phyloP scores from a whole-genome alignment of 1,140 invertebrate genomes.

The Drosophila ercepeae region DNA sequence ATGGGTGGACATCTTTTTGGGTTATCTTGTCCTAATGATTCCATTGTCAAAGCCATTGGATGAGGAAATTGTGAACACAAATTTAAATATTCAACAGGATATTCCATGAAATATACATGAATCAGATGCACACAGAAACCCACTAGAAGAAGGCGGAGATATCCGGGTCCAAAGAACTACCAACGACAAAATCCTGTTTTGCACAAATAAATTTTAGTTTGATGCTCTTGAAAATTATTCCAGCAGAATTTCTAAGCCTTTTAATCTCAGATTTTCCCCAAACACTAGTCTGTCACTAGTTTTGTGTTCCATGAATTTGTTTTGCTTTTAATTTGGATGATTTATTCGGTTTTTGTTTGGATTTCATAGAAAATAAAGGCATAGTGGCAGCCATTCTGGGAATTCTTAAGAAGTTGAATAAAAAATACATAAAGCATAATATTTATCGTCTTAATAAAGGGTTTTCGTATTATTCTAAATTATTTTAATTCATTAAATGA shows the following conservation, averaged over 20 bases:
- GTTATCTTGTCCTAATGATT: conserved; percentile 76
- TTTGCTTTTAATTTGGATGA: conserved; percentile 6
- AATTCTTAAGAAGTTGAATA: neutral
- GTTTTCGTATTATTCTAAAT: too few relatives aligned
- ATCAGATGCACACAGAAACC: conserved; percentile 19
- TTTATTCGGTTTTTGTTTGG: conserved; percentile 18
- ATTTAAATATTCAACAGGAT: conserved; percentile 81
- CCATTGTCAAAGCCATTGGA: conserved; percentile 77
- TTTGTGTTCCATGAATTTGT: conserved; percentile 1
- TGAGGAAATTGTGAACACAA: conserved; percentile 77
- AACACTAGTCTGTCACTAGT: conserved; percentile 12
- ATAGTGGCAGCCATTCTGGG: neutral
- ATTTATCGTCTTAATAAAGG: too few relatives aligned
- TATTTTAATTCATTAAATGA: neutral
- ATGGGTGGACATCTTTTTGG: conserved; percentile 22
- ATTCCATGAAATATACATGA: conserved; percentile 77
- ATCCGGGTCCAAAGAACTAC: conserved; percentile 31
- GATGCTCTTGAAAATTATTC: conserved; percentile 41
- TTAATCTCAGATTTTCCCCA: conserved; percentile 32
- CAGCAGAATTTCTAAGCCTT: conserved; percentile 37
- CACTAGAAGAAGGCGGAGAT: neutral
- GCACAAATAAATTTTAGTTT: conserved; percentile 63
- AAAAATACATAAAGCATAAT: too few relatives aligned
- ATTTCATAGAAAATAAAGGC: conserved; percentile 21
- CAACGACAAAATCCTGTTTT: conserved; percentile 67